These are phyloP conservation scores for Phyllotis vaccarum DNA, from an alignment of 2,797 vertebrate genomes.

Conservation along the genomic window DNA sequence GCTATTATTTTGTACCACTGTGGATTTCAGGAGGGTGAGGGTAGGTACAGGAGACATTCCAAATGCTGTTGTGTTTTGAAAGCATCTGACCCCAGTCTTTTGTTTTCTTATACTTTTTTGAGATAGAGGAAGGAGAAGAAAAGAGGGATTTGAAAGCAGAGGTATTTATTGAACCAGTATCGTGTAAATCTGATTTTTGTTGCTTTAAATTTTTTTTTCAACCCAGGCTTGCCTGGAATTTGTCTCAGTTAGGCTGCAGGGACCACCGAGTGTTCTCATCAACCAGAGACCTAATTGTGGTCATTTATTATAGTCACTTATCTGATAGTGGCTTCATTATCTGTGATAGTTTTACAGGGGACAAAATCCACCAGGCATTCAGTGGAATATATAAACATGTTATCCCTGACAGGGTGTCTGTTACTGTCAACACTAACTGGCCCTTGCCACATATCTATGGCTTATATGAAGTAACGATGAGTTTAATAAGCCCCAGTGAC, in stretches of 20 bases:
- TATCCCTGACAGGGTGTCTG: slow-evolving; percentile 89
- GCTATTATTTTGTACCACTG: neutral
- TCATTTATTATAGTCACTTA: slow-evolving; percentile 94
- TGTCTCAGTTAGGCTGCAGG: slow-evolving; percentile 85
- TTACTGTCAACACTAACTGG: slow-evolving; percentile 92
- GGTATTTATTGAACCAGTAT: neutral
- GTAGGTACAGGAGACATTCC: neutral
- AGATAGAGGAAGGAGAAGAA: neutral
- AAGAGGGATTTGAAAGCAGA: slow-evolving; percentile 14
- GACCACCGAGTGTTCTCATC: slow-evolving; percentile 93
- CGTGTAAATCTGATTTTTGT: slow-evolving; percentile 73
- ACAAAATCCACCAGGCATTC: slow-evolving; percentile 90
- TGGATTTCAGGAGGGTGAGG: too few species aligned
- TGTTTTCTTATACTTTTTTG: neutral
- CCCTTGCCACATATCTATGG: slow-evolving; percentile 86
- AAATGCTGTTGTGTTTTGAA: neutral
- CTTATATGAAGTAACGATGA: slow-evolving; percentile 92
- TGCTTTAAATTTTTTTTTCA: slow-evolving; percentile 52
- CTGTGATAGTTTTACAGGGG: slow-evolving; percentile 91
- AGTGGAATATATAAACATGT: slow-evolving; percentile 88
- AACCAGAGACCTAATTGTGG: slow-evolving; percentile 89
- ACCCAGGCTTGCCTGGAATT: slow-evolving; percentile 86
- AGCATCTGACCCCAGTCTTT: neutral
- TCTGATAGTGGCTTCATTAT: slow-evolving; percentile 94
- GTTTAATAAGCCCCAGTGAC: slow-evolving; percentile 93